Conservation (phyloP, 2,113 vertebrate genomes). For the Austrofundulus limnaeus region DNA sequence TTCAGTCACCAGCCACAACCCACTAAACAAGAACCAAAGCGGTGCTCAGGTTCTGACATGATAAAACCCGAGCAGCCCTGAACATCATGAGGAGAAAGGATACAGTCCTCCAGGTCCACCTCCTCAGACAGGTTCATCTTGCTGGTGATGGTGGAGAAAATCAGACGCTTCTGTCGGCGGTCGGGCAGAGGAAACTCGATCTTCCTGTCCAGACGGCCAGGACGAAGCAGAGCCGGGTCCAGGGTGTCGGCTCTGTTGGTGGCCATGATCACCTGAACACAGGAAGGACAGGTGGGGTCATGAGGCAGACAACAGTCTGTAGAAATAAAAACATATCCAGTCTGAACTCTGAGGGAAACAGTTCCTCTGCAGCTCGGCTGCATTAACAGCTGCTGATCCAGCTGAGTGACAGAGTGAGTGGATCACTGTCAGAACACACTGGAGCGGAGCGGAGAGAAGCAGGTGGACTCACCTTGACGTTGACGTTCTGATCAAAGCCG, state of each 20-base stretch:
- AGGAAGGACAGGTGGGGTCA: not conserved
- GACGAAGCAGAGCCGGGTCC: slow-evolving; percentile 90
- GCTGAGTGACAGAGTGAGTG: slow-evolving; percentile 3
- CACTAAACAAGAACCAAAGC: no score
- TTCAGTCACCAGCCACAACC: no score
- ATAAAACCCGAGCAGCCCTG: not conserved
- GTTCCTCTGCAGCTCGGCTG: no score
- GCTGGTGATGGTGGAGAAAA: slow-evolving; percentile 94
- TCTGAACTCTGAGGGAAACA: no score
- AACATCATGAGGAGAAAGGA: slow-evolving; percentile 70
- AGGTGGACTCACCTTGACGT: slow-evolving; percentile 84
- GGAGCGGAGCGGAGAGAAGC: slow-evolving; percentile 7
- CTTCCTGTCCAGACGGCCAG: slow-evolving; percentile 90
- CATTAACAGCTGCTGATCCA: no score
- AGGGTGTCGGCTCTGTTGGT: slow-evolving; percentile 94
- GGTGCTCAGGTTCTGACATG: not conserved
- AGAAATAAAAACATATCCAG: not conserved
- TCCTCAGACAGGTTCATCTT: slow-evolving; percentile 97
- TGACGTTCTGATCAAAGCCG: slow-evolving; percentile 95
- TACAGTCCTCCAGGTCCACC: slow-evolving; percentile 95
- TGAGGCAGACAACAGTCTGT: no score
- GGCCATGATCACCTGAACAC: slow-evolving; percentile 90
- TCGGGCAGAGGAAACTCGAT: slow-evolving; percentile 94
- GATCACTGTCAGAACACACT: not conserved
- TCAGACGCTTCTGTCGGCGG: slow-evolving; percentile 90